Evolutionary conservation across 2,797 vertebrate genomes (phyloP).

Genomic region (Anguilla obscura): DNA sequence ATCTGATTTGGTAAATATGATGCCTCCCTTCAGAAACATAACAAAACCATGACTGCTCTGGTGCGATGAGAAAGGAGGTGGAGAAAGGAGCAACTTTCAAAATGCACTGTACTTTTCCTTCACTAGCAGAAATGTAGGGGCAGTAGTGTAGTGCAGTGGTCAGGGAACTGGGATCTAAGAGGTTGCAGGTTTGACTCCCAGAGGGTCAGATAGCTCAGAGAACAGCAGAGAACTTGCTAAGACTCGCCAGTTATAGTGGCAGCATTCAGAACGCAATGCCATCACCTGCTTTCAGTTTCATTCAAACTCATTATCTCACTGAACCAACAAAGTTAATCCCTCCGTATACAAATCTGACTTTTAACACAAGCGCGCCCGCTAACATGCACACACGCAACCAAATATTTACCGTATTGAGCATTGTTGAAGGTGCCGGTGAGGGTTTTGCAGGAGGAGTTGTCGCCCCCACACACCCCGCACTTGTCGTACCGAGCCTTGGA

Average conservation of each 20-base stretch:
- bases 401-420: constrained; percentile 84
- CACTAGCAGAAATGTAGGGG: not conserved
- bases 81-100: not conserved
- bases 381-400: no score
- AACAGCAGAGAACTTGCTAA: not conserved
- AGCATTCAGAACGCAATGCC: not conserved
- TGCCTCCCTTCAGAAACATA: not conserved
- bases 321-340: not conserved
- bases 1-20: not conserved
- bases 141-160: not conserved
- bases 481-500: constrained; percentile 93
- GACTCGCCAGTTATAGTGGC: not conserved
- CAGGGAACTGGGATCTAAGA: constrained; percentile 9
- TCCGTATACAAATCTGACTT: no score
- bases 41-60: not conserved
- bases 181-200: not conserved
- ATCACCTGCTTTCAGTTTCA: not conserved
- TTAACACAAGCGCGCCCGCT: not conserved
- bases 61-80: not conserved
- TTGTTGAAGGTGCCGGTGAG: constrained; percentile 89
- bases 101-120: not conserved
- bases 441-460: constrained; percentile 93
- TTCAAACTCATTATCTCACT: not conserved
- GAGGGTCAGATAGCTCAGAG: no score
- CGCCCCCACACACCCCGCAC: constrained; percentile 94